phyloP scores from a whole-genome alignment of 2,113 vertebrate species.

The Takifugu bimaculatus region DNA sequence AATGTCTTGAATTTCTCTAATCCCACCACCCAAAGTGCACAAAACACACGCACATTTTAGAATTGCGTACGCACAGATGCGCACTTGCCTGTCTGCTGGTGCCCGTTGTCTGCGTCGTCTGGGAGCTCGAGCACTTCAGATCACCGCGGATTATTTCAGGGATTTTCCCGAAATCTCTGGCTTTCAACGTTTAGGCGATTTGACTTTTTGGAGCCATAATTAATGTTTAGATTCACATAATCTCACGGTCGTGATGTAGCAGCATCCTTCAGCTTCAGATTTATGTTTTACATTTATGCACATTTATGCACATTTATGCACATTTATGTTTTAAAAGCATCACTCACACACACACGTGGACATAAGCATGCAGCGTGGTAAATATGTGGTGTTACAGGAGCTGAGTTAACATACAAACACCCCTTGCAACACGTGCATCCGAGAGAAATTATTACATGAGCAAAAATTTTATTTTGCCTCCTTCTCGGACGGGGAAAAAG shows the following conservation, averaged over 20 bases:
- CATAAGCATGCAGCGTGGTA: background rate
- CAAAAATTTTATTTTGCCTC: too few relatives aligned
- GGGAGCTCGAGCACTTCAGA: constrained; percentile 41
- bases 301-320: too few relatives aligned
- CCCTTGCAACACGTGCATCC: background rate
- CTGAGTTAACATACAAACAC: background rate
- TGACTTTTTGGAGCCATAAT: constrained; percentile 59
- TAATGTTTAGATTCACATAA: constrained; percentile 47
- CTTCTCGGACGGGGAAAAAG: background rate
- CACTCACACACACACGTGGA: background rate
- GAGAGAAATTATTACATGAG: background rate
- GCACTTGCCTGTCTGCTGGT: constrained; percentile 42
- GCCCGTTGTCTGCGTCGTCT: constrained; percentile 39
- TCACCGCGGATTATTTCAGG: constrained; percentile 56
- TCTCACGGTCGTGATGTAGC: constrained; percentile 17
- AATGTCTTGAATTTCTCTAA: constrained; percentile 31
- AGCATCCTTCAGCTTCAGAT: background rate
- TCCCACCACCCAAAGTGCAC: too few relatives aligned
- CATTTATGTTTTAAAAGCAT: too few relatives aligned
- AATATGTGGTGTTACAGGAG: background rate
- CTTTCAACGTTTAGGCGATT: constrained; percentile 61
- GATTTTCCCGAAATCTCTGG: constrained; percentile 62
- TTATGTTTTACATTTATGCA: too few relatives aligned
- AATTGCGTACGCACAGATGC: constrained; percentile 7
- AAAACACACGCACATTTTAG: constrained; percentile 1